These are phyloP conservation scores for Andrena dorsata DNA, from an alignment of 2,888 invertebrate species.

Conservation along the genomic window DNA sequence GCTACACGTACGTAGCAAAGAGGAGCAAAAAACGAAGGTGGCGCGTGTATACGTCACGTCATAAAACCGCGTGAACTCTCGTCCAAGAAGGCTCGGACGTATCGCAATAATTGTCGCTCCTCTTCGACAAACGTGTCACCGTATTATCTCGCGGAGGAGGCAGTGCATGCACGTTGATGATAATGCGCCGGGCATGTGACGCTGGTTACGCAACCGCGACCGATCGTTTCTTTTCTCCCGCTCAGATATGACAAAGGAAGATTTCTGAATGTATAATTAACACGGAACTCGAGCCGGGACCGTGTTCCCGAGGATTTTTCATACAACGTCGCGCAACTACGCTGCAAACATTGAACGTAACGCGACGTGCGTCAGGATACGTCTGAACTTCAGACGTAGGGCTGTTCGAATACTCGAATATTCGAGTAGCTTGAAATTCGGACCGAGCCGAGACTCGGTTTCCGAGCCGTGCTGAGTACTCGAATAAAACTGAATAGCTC, in stretches of 20 bases:
- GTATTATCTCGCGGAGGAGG: constrained; percentile 40
- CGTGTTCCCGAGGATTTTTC: constrained; percentile 13
- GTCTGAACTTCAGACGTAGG: too few relatives aligned
- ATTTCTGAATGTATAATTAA: constrained; percentile 62
- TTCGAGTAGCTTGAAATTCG: too few relatives aligned
- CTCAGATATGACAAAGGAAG: constrained; percentile 52
- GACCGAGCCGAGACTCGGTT: too few relatives aligned
- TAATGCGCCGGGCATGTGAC: constrained; percentile 59
- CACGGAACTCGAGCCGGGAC: constrained; percentile 16
- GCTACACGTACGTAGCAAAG: not conserved
- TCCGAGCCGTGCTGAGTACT: too few relatives aligned
- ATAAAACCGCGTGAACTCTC: constrained; percentile 11
- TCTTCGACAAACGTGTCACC: not conserved
- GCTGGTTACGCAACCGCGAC: constrained; percentile 58
- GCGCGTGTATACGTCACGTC: too few relatives aligned
- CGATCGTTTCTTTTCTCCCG: constrained; percentile 57
- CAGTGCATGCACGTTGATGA: constrained; percentile 29
- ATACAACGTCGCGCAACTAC: not conserved
- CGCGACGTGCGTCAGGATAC: not conserved
- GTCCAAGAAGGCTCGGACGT: not conserved
- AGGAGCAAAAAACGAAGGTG: not conserved
- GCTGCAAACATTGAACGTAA: not conserved
- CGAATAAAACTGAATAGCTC: too few relatives aligned
- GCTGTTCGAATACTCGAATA: too few relatives aligned
- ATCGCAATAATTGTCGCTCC: constrained; percentile 24